A percentile compares a stretch with the other conserved stretches of the same genome.
phyloP scores from a whole-genome alignment of 2,888 invertebrate genomes.

The Timandra comae region DNA sequence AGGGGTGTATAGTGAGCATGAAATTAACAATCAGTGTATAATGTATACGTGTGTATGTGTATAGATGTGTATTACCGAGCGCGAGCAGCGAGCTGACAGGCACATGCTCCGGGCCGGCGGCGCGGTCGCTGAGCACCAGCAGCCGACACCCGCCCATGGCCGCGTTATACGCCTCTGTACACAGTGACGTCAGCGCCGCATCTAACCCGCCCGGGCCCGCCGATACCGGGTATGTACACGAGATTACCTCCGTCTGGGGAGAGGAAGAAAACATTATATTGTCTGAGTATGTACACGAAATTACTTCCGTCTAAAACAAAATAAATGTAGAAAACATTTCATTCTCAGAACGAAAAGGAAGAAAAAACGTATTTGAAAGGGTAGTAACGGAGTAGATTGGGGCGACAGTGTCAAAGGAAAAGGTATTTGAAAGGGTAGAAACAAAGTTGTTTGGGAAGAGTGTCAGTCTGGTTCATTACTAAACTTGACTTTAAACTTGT shows the following conservation, averaged over 20 bases:
- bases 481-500: no score
- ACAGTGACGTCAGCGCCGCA: constrained; percentile 87
- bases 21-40: no score
- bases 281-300: background rate
- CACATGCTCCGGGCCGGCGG: constrained; percentile 70
- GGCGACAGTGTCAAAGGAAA: no score
- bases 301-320: no score
- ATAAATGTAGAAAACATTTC: no score
- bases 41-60: no score
- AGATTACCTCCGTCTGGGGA: constrained; percentile 83
- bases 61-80: constrained; percentile 12
- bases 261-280: background rate
- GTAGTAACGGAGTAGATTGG: no score
- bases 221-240: constrained; percentile 89
- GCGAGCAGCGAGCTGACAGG: constrained; percentile 51
- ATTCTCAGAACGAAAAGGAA: background rate
- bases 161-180: constrained; percentile 87
- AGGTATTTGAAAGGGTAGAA: no score
- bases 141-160: constrained; percentile 88
- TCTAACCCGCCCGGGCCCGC: constrained; percentile 87
- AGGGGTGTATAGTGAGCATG: no score
- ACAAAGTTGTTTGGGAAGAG: no score
- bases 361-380: no score
- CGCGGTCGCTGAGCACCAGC: constrained; percentile 90
- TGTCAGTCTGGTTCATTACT: no score